Evolutionary conservation across 2,113 vertebrate genomes (phyloP), one percentile per base, ranked within the genome.

Genomic region (Neolamprologus sp.): DNA sequence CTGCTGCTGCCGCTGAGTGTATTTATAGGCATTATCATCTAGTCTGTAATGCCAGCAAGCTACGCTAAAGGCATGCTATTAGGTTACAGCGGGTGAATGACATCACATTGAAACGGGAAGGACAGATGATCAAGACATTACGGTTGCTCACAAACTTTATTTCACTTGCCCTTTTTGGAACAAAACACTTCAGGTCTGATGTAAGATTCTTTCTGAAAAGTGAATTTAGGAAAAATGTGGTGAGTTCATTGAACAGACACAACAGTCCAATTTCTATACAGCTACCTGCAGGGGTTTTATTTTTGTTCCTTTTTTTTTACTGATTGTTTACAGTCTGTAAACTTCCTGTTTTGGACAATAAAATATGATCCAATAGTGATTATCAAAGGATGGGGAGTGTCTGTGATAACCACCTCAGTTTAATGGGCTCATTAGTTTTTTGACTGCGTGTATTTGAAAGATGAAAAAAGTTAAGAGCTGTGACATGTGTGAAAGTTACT

Each of bases 11-110:
- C 4, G 82, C 60, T n/a, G 55, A 80, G 83, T 86, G 45, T 93
- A 94, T 94, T 94, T 93, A 91, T 94, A 92, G 89, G 87, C 83
- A 94, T 94, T 93, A 94, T 95, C 91, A 92, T 92, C 68, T 53
- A 81, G 60, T 84, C 81, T 90, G 90, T 88, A 83, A 90, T 92
- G 89, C 78, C 89, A 91, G 87, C 79, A 40, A 82, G 92, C 85
- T 82, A 81, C 21, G n/a, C 79, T 88, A 53, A 88, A 93, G 89
- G 88, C 87, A 85, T 26, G 85, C 75, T 89, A 93, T 94, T 91
- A 79, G 73, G 93, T 94, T 94, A 92, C 93, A 58, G 57, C 13
- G 5, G 37, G 54, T 88, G 80, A 91, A 94, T 95, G 94, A 95
- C 94, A 94, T 95, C 93, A 94, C 91, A 92, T 93, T 89, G 87